Evolutionary conservation across 1,140 invertebrate species (phyloP), one percentile per base, ranked within the genome.

Genomic region (Caenorhabditis inopinata): DNA sequence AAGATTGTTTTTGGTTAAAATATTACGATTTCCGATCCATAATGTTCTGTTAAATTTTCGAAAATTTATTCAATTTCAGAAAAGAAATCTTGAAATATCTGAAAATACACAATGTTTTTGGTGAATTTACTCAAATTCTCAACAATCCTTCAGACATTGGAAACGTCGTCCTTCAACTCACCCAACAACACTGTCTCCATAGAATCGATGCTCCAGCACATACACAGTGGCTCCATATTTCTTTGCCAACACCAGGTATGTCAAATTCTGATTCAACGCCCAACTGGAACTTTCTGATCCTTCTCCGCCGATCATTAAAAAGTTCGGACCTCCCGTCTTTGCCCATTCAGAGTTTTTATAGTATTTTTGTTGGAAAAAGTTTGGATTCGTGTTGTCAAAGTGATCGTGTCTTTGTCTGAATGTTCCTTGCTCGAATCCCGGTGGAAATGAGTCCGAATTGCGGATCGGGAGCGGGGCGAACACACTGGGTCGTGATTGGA

Each of bases 261-360:
- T 68, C 4, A 68, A 18, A 35, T 76, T 49, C 18, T 42, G 11
- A 49, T 74, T 80, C 32, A 49, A 48, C 11, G 73, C 68, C 77
- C 80, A 82, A 23, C 32, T 16, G 7, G 25, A 1, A 38, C 35
- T 38, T 23, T 82, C 80, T 47, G 76, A 49, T 38, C 77, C 76
- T 45, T 82, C 80, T 68, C 80, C 80, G 80, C 80, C 80, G 21
- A 82, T 74, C 80, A 82, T 82, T 42, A 82, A 53, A 78, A 82
- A 82, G 16, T 80, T 82, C 18, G 80, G 80, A 11, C 80, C 80
- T 51, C 81, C 81, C 21, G 58, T 46, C 25, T 81, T 49, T 21
- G 49, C 42, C 62, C 73, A 82, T 62, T 79, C 46, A 7, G 45
- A 9, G 35, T 82, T 82, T 49, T 79, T 73, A 27, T 16, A 82